Conservation (phyloP, 92 coral and sea anemone species). For the Virgularia gustaviana region DNA sequence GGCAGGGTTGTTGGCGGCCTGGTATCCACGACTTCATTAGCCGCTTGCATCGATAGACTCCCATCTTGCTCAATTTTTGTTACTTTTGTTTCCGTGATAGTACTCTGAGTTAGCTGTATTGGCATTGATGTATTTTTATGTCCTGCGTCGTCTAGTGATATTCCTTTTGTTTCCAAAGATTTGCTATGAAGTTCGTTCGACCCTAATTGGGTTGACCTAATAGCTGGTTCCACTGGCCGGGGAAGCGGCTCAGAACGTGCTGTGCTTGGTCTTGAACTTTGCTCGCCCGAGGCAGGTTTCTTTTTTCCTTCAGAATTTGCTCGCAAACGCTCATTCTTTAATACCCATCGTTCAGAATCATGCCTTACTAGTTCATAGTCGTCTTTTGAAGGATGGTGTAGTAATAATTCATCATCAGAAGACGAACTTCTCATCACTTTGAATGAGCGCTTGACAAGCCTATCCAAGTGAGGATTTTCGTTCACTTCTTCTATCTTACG, state of each 20-base stretch:
- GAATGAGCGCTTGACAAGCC: constrained; percentile 30
- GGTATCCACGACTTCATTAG: no score
- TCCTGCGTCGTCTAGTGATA: background rate
- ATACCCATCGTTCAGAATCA: constrained; percentile 26
- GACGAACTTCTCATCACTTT: constrained; percentile 8
- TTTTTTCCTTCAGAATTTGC: constrained; percentile 14
- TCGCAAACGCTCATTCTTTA: constrained; percentile 13
- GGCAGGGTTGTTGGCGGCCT: no score
- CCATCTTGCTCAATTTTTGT: no score
- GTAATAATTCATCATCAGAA: background rate
- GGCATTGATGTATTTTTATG: no score
- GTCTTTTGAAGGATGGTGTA: background rate
- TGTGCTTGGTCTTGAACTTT: no score
- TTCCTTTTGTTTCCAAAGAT: background rate
- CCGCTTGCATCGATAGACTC: no score
- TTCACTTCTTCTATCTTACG: background rate
- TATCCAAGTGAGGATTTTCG: background rate
- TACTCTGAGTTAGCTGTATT: no score
- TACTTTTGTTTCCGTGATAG: no score
- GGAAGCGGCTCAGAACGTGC: no score
- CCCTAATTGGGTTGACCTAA: no score
- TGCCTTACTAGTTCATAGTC: constrained; percentile 5
- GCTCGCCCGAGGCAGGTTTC: background rate
- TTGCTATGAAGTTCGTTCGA: background rate
- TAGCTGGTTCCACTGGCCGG: no score